Conservation (phyloP, 64 coral and sea anemone species). For the Porites australiensis region DNA sequence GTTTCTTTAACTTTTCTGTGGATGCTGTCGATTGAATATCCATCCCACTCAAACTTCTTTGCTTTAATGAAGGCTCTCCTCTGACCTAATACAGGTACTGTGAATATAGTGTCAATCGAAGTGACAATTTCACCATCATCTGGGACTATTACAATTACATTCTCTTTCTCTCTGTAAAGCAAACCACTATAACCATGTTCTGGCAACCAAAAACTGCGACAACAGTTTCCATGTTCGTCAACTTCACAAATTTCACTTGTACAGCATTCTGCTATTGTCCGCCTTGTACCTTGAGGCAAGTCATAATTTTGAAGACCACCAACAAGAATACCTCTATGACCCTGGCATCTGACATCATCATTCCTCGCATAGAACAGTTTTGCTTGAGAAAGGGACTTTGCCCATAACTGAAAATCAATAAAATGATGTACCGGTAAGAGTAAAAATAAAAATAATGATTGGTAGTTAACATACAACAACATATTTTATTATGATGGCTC, state of each 20-base stretch:
- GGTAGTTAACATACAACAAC: no score
- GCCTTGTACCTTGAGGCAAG: not conserved
- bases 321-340: conserved; percentile 39
- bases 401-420: conserved; percentile 51
- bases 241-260: conserved; percentile 38
- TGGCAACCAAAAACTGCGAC: conserved; percentile 40
- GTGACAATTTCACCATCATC: conserved; percentile 47
- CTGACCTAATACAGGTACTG: conserved; percentile 14
- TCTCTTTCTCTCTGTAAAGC: conserved; percentile 38
- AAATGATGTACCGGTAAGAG: not conserved
- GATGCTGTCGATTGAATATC: conserved; percentile 42
- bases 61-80: conserved; percentile 23
- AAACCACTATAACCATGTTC: conserved; percentile 51
- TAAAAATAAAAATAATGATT: no score
- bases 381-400: conserved; percentile 58
- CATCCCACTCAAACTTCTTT: conserved; percentile 39
- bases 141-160: conserved; percentile 34
- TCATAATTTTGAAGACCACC: conserved; percentile 38
- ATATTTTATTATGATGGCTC: no score
- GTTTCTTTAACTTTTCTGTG: conserved; percentile 31
- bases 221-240: conserved; percentile 18
- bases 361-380: conserved; percentile 42
- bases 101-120: conserved; percentile 24
- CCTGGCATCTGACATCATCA: conserved; percentile 23
- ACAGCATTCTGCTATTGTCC: conserved; percentile 17